Evolutionary conservation across 2,888 invertebrate genomes (phyloP), one percentile per base, ranked within the genome.

Genomic region (Patella pellucida): DNA sequence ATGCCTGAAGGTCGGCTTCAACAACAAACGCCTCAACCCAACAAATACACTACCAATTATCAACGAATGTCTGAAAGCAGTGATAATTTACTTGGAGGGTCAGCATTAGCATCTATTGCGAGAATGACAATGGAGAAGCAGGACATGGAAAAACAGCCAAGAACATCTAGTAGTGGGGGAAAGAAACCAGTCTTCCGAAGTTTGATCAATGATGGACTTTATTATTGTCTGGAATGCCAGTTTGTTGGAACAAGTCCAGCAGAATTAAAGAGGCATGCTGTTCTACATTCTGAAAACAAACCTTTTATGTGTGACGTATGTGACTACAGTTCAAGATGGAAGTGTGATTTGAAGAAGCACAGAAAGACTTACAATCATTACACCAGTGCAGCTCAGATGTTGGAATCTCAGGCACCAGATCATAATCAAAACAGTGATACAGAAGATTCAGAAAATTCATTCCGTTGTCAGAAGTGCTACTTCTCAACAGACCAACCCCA

Each of bases 341-440:
- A 89, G 74, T 89, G 89, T 79, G 90, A 90, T 78, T 79, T 90
- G 62, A 90, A 90, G 81, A 90, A 90, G 74, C 90, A 90, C 78
- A 85, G 88, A 77, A 83, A 83, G 71, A 87, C 87, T 14, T 89
- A 89, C 79, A 85, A 86, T 71, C 90, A 90, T 75, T 83, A 78
- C 72, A 62, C 52, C 51, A 68, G 62, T 52, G 27, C 68, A 3
- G 73, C 52, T 52, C 54, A 52, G 50, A 70, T 72, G 23, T 74
- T 71, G 31, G 75, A 77, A 69, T 5, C 79, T 77, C 31, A 76
- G 71, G 41, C 41, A 41, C 9, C 41, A 12, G 70, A 78, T 56
- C 76, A 79, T 51, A 73, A 79, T 14, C 72, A 77, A 56, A 73
- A 52, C 52, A 68, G 62, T 19, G 78, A 79, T 15, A 70, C 73